These are phyloP conservation scores for Pteronura brasiliensis DNA, from an alignment of 2,113 vertebrate genomes.

Conservation along the genomic window DNA sequence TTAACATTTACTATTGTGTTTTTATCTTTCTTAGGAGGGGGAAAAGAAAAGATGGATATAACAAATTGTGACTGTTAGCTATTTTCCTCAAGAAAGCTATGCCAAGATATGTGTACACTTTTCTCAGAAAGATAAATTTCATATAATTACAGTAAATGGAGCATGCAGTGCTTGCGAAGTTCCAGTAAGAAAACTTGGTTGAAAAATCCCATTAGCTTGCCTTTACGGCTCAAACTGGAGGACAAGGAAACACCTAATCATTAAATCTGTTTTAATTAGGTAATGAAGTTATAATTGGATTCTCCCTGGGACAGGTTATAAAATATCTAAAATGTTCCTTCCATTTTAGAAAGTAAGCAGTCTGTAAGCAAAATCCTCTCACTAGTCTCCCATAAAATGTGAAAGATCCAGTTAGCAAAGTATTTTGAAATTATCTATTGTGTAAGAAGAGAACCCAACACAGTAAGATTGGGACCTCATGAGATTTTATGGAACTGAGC, in stretches of 20 bases:
- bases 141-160: not conserved
- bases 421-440: not conserved
- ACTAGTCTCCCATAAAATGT: not conserved
- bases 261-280: not conserved
- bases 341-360: not conserved
- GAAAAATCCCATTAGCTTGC: not conserved
- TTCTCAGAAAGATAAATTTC: not conserved
- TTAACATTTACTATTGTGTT: not conserved
- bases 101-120: not conserved
- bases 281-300: not conserved
- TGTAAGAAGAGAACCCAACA: not conserved
- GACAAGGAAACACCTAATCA: not conserved
- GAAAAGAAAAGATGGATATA: not conserved
- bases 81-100: slow-evolving; percentile 8
- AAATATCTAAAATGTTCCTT: not conserved
- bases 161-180: not conserved
- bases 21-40: not conserved
- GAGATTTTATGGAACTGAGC: not conserved
- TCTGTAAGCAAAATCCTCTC: not conserved
- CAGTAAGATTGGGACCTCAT: not conserved
- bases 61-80: not conserved
- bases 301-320: not conserved
- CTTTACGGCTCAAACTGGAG: not conserved
- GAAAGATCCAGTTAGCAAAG: not conserved
- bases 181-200: not conserved